Conservation (phyloP, 2,888 invertebrate species). For the Fissipunctia ypsillon region DNA sequence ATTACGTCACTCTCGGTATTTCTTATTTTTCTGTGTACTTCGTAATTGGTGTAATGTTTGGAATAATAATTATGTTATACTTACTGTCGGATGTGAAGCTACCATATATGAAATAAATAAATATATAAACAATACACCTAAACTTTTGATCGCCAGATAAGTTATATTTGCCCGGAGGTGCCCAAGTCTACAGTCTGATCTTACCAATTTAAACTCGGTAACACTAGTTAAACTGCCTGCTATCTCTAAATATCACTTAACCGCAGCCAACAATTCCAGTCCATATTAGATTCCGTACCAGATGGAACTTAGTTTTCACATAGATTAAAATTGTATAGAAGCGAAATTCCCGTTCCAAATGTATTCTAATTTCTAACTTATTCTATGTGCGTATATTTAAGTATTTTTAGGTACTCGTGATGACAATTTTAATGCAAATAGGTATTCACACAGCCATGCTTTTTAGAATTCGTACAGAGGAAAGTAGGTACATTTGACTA, state of each 20-base stretch:
- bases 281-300: slow-evolving; percentile 72
- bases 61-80: no score
- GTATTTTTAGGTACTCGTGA: neutral
- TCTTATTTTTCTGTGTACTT: no score
- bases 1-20: no score
- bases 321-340: slow-evolving; percentile 47
- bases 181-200: slow-evolving; percentile 31
- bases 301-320: slow-evolving; percentile 76
- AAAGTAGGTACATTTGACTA: neutral
- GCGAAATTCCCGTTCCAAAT: neutral
- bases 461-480: neutral
- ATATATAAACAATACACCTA: neutral
- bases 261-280: slow-evolving; percentile 69
- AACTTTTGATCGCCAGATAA: slow-evolving; percentile 11
- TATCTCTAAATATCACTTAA: slow-evolving; percentile 70
- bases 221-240: slow-evolving; percentile 57
- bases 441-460: neutral
- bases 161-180: slow-evolving; percentile 37
- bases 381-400: neutral
- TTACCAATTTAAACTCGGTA: slow-evolving; percentile 50
- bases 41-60: no score
- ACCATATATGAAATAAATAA: no score
- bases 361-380: no score
- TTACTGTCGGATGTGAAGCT: no score
- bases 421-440: neutral